These are phyloP conservation scores for Apotomis turbidana DNA, from an alignment of 2,888 invertebrate genomes.

Conservation along the genomic window DNA sequence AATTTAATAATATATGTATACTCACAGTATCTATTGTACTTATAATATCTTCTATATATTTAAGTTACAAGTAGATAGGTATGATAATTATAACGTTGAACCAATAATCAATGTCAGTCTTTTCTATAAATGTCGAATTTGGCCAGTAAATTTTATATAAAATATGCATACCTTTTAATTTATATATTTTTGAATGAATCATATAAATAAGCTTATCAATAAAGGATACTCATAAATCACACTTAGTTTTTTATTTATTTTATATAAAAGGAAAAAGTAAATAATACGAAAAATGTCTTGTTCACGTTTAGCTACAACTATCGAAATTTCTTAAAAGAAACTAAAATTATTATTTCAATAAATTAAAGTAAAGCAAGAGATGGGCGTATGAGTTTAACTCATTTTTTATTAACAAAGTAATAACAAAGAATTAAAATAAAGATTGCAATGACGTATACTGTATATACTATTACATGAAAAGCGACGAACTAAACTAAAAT, in stretches of 20 bases:
- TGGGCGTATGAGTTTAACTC: slow-evolving; percentile 78
- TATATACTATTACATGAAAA: slow-evolving; percentile 43
- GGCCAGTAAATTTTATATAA: slow-evolving; percentile 45
- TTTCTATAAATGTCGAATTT: slow-evolving; percentile 52
- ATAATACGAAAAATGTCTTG: slow-evolving; percentile 33
- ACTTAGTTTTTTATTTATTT: slow-evolving; percentile 38
- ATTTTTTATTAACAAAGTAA: slow-evolving; percentile 49
- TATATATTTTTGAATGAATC: slow-evolving; percentile 42
- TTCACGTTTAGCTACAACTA: slow-evolving; percentile 14
- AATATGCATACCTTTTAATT: slow-evolving; percentile 28
- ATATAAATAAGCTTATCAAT: slow-evolving; percentile 48
- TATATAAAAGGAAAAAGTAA: slow-evolving; percentile 28
- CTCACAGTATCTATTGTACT: slow-evolving; percentile 78
- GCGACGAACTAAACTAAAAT: slow-evolving; percentile 40
- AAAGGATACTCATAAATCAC: slow-evolving; percentile 45
- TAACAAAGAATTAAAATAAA: slow-evolving; percentile 40
- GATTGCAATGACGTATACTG: slow-evolving; percentile 39
- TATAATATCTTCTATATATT: slow-evolving; percentile 56
- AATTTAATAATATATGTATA: slow-evolving; percentile 71
- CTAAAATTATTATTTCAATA: slow-evolving; percentile 53
- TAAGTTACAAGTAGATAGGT: slow-evolving; percentile 30
- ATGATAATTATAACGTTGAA: slow-evolving; percentile 49
- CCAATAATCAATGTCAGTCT: slow-evolving; percentile 63
- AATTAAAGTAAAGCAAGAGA: slow-evolving; percentile 73
- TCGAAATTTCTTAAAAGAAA: slow-evolving; percentile 29